phyloP scores from a whole-genome alignment of 2,113 vertebrate genomes.

The Crocuta crocuta region DNA sequence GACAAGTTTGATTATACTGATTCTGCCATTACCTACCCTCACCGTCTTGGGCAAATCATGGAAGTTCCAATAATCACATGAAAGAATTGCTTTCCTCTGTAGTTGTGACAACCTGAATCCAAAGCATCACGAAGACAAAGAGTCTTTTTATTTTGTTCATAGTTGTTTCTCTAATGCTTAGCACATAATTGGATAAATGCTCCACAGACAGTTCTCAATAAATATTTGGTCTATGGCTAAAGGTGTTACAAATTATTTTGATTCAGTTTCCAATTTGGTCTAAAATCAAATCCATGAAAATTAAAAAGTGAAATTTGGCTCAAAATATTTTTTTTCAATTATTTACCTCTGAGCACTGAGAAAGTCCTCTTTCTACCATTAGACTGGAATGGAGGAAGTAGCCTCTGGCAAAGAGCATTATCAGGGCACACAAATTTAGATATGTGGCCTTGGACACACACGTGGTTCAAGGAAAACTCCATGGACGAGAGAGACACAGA shows the following conservation, averaged over 20 bases:
- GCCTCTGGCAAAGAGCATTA: background rate
- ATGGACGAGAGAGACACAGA: background rate
- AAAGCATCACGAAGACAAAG: background rate
- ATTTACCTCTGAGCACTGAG: background rate
- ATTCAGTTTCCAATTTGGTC: background rate
- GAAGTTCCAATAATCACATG: background rate
- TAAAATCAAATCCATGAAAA: background rate
- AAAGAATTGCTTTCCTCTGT: background rate
- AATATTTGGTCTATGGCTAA: background rate
- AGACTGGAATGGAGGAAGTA: background rate
- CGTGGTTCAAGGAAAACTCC: background rate
- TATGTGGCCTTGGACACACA: background rate
- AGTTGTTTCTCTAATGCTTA: background rate
- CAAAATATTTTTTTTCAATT: background rate
- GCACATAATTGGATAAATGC: background rate
- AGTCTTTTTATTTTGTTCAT: background rate
- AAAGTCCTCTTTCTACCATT: background rate
- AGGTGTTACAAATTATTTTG: background rate
- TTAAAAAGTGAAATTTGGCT: background rate
- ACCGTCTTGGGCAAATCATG: background rate
- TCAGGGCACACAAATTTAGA: background rate
- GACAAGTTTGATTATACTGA: background rate
- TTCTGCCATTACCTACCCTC: background rate
- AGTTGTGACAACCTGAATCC: background rate
- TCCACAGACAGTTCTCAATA: background rate